Conservation (phyloP, 2,797 vertebrate species). For the Orientallactaga sibirica region DNA sequence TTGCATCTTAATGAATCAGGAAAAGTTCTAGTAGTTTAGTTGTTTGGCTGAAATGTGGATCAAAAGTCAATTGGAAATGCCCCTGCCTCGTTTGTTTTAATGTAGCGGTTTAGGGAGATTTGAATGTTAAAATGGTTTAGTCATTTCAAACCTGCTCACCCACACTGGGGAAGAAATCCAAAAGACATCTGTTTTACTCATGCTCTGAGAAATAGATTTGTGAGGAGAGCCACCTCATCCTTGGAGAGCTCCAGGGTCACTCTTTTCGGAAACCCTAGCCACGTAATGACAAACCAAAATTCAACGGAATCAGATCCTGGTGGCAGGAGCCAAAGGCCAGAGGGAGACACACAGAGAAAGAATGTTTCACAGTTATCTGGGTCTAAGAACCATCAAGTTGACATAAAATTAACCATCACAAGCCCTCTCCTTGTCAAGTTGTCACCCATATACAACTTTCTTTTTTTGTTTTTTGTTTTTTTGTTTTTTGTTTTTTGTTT, state of each 20-base stretch:
- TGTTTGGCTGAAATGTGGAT: background rate
- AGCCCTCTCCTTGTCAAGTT: background rate
- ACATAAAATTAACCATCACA: constrained; percentile 7
- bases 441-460: background rate
- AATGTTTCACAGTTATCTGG: background rate
- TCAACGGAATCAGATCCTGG: background rate
- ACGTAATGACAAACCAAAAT: background rate
- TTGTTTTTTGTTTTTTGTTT: background rate
- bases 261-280: background rate
- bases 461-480: too few species aligned
- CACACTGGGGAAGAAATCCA: background rate
- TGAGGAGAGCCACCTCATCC: background rate
- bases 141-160: background rate
- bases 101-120: background rate
- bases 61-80: background rate
- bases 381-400: background rate
- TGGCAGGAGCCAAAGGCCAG: background rate
- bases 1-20: background rate
- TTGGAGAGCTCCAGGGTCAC: background rate
- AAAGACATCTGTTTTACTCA: background rate
- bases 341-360: background rate
- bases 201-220: background rate
- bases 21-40: background rate
- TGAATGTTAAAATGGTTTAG: background rate
- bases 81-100: background rate